Evolutionary conservation across 2,113 vertebrate genomes (phyloP).

Genomic region (Zeus faber): DNA sequence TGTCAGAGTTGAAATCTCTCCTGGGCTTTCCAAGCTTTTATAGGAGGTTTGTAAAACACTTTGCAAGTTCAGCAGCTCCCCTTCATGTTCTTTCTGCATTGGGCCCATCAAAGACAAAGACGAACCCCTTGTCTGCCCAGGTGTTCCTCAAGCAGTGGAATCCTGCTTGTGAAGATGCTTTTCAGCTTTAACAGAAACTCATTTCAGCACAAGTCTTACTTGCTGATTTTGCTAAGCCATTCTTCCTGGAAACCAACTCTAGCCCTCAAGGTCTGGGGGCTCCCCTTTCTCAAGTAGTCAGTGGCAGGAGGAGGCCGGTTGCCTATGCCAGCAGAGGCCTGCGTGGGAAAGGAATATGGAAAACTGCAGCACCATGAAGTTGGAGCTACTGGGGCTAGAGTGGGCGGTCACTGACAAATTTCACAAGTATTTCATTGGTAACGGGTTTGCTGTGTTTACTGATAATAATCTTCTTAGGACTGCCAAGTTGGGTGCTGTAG

Average conservation of each 20-base stretch:
- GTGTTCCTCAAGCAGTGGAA: background rate
- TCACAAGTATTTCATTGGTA: background rate
- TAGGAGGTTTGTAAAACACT: slow-evolving; percentile 1
- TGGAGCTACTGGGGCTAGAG: background rate
- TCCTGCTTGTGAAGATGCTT: background rate
- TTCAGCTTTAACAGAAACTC: background rate
- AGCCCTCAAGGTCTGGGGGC: slow-evolving; percentile 8
- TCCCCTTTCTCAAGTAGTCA: background rate
- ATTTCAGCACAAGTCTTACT: background rate
- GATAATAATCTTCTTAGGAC: slow-evolving; percentile 17
- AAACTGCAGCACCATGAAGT: slow-evolving; percentile 9
- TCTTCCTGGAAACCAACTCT: slow-evolving; percentile 1
- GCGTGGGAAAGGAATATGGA: background rate
- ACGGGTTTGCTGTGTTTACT: background rate
- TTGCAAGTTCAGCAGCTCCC: background rate
- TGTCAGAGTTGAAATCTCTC: background rate
- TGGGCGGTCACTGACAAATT: slow-evolving; percentile 11
- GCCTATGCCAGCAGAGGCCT: slow-evolving; percentile 14
- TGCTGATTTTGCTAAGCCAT: slow-evolving; percentile 3
- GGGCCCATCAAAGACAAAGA: background rate
- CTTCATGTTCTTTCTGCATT: background rate
- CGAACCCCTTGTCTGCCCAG: background rate
- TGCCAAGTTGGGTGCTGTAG: slow-evolving; percentile 2
- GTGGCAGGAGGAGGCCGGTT: background rate
- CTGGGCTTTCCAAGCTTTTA: slow-evolving; percentile 7